phyloP scores from a whole-genome alignment of 2,113 vertebrate species.

The Atherinomorus stipes region DNA sequence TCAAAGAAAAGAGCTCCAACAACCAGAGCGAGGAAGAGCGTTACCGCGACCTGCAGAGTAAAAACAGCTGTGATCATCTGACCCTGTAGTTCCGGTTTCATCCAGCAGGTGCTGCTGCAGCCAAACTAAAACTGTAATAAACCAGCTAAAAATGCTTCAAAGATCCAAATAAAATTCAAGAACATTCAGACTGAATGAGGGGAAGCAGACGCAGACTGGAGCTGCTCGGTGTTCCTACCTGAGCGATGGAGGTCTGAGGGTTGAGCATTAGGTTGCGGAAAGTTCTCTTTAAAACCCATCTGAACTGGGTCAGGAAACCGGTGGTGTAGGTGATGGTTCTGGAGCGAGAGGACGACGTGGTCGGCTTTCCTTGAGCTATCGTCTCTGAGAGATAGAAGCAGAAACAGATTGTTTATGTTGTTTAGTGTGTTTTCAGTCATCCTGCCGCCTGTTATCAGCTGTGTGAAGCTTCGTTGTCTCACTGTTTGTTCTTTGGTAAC shows the following conservation, averaged over 20 bases:
- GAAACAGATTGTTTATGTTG: neutral
- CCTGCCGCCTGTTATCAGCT: neutral
- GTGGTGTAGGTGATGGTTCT: constrained; percentile 87
- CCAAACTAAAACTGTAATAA: too few species aligned
- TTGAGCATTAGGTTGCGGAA: constrained; percentile 91
- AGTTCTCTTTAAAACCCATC: constrained; percentile 89
- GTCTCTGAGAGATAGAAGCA: constrained; percentile 47
- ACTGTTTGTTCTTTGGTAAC: too few species aligned
- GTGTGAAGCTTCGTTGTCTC: too few species aligned
- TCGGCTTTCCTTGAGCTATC: constrained; percentile 61
- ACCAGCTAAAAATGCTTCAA: too few species aligned
- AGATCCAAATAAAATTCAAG: too few species aligned
- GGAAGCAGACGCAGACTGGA: neutral
- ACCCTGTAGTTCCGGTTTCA: neutral
- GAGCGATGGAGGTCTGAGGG: constrained; percentile 92
- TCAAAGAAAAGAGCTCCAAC: constrained; percentile 90
- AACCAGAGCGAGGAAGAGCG: constrained; percentile 84
- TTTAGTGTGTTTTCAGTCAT: neutral
- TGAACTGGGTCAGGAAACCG: constrained; percentile 90
- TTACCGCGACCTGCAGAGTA: constrained; percentile 82
- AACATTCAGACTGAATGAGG: too few species aligned
- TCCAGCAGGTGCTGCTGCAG: neutral
- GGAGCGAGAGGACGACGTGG: constrained; percentile 39
- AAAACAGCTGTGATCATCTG: neutral
- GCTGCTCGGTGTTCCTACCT: constrained; percentile 78